Evolutionary conservation across 2,797 vertebrate species (phyloP).

Genomic region (Cirrhinus mrigala): DNA sequence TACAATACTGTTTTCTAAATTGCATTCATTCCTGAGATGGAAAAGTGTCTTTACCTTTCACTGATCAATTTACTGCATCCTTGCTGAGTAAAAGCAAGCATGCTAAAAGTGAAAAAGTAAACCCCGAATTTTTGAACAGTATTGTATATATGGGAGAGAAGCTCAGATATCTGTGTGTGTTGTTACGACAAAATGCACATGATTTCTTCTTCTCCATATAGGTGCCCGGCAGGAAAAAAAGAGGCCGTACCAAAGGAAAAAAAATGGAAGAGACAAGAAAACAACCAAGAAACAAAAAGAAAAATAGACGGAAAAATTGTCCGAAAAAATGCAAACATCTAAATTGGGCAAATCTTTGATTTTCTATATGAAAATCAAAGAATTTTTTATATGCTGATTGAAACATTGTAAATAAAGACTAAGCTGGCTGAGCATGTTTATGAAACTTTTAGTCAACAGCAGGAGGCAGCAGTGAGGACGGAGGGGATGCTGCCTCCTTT

Average conservation of each 20-base stretch:
- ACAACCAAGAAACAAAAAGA: neutral
- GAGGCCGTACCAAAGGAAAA: neutral
- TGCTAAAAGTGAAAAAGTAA: no score
- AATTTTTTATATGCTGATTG: neutral
- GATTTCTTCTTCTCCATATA: constrained; percentile 52
- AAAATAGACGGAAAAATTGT: neutral
- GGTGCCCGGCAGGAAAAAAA: constrained; percentile 1
- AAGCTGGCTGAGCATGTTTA: neutral
- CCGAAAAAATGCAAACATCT: neutral
- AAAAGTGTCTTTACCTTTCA: no score
- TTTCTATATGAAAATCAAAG: no score
- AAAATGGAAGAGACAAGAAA: neutral
- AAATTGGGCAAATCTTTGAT: neutral
- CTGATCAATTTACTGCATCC: neutral
- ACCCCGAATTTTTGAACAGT: neutral
- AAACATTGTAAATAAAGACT: neutral
- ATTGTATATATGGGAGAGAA: neutral
- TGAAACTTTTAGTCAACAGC: neutral
- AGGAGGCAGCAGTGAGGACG: neutral
- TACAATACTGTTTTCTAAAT: neutral
- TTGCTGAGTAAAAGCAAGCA: neutral
- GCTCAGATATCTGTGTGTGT: neutral
- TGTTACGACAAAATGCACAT: constrained; percentile 31
- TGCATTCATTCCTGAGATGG: neutral
- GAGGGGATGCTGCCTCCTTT: neutral